These are phyloP conservation scores for Tricholauxania praeusta DNA, from an alignment of 2,888 invertebrate species.

Conservation along the genomic window DNA sequence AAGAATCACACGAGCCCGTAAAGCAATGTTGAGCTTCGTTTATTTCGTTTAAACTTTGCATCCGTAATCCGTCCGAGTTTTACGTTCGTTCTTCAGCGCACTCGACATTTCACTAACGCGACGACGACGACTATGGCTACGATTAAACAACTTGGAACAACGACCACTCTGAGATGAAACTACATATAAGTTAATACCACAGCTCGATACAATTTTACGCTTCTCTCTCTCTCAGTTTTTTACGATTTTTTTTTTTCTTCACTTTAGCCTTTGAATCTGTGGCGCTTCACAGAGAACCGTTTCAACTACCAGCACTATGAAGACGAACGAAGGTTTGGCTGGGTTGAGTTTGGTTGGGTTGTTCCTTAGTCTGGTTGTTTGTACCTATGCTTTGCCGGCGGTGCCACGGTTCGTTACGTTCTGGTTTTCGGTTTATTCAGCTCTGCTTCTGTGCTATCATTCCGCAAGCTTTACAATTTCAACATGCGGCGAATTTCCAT, in stretches of 20 bases:
- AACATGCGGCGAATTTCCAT: slow-evolving; percentile 12
- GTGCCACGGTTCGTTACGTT: slow-evolving; percentile 27
- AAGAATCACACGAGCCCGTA: not conserved
- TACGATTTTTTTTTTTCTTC: too few relatives aligned
- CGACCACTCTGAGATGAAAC: not conserved
- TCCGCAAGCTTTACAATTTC: not conserved
- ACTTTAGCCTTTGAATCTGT: too few relatives aligned
- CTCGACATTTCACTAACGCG: slow-evolving; percentile 29
- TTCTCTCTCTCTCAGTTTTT: not conserved
- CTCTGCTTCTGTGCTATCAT: slow-evolving; percentile 12
- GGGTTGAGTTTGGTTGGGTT: not conserved
- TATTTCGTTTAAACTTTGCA: slow-evolving; percentile 13
- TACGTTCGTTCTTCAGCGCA: slow-evolving; percentile 24
- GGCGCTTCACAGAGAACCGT: too few relatives aligned
- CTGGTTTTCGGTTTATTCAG: slow-evolving; percentile 7
- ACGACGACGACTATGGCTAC: slow-evolving; percentile 9
- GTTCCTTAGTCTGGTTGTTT: too few relatives aligned
- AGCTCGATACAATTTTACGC: not conserved
- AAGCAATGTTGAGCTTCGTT: not conserved
- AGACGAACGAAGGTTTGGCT: not conserved
- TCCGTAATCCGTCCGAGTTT: slow-evolving; percentile 28
- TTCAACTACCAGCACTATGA: not conserved
- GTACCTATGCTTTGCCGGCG: not conserved
- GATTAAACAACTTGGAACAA: not conserved
- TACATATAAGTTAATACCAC: not conserved